A percentile compares a stretch with the other conserved stretches of the same genome.
Conservation (phyloP, 2,113 vertebrate genomes). For the Microtus ochrogaster region DNA sequence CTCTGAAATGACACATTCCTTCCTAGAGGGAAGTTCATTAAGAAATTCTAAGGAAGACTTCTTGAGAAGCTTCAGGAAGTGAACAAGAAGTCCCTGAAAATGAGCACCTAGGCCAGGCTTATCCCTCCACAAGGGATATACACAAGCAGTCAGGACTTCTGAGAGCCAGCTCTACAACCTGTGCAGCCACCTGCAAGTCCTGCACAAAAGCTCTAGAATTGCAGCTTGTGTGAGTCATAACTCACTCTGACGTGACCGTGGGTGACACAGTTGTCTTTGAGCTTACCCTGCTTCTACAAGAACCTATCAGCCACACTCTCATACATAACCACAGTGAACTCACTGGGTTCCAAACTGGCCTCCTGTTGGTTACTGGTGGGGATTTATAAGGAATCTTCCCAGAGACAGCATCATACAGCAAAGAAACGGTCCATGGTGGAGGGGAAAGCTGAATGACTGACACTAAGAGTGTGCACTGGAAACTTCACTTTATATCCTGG, state of each 20-base stretch:
- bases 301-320: background rate
- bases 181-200: background rate
- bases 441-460: background rate
- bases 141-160: background rate
- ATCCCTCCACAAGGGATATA: background rate
- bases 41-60: background rate
- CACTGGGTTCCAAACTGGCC: background rate
- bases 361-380: background rate
- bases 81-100: background rate
- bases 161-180: background rate
- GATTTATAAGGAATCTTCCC: background rate
- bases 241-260: too few species aligned
- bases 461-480: background rate
- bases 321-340: background rate
- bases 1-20: background rate
- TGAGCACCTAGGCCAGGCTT: background rate
- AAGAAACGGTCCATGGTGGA: background rate
- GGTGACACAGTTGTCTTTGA: background rate
- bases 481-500: background rate
- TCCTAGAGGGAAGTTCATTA: background rate
- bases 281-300: background rate
- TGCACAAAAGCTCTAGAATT: background rate
- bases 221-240: background rate
- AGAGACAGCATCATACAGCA: background rate
- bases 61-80: background rate